Evolutionary conservation across 1,140 invertebrate genomes (phyloP).

Genomic region (Camponotus vicinus): DNA sequence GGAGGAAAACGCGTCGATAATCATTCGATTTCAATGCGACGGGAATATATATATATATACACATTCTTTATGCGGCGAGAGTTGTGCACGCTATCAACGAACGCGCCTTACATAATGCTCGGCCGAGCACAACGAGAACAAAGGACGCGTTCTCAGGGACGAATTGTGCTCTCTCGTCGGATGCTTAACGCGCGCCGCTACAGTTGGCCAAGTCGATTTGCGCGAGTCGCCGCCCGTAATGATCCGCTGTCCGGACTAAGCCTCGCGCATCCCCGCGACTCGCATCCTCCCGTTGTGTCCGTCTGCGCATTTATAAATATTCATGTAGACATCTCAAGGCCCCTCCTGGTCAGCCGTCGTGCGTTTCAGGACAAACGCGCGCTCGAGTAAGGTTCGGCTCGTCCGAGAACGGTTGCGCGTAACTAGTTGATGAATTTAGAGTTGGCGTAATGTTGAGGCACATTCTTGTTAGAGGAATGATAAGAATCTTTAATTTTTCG

Average conservation of each 20-base stretch:
- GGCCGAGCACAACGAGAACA: slow-evolving; percentile 70
- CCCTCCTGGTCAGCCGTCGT: slow-evolving; percentile 1
- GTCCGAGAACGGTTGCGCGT: not conserved
- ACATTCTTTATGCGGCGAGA: slow-evolving; percentile 49
- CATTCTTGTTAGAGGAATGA: not conserved
- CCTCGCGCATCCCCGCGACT: slow-evolving; percentile 1
- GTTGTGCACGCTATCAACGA: slow-evolving; percentile 63
- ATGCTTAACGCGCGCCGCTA: slow-evolving; percentile 63
- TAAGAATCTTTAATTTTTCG: not conserved
- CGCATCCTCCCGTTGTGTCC: not conserved
- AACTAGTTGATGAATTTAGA: not conserved
- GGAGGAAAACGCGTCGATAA: slow-evolving; percentile 60
- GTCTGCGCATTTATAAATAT: slow-evolving; percentile 65
- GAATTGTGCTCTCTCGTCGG: slow-evolving; percentile 64
- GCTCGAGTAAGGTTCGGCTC: not conserved
- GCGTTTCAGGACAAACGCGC: slow-evolving; percentile 53
- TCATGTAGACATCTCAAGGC: slow-evolving; percentile 64
- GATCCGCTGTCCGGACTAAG: slow-evolving; percentile 45
- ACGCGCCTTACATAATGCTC: slow-evolving; percentile 53
- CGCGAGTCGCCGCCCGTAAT: slow-evolving; percentile 65
- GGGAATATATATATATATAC: not conserved
- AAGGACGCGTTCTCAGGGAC: slow-evolving; percentile 72
- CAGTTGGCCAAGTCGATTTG: slow-evolving; percentile 68
- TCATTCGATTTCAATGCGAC: slow-evolving; percentile 71
- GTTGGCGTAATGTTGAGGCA: not conserved